Base-by-base conservation (phyloP, 2,888 invertebrate species). In the Rhogogaster chlorosoma region DNA sequence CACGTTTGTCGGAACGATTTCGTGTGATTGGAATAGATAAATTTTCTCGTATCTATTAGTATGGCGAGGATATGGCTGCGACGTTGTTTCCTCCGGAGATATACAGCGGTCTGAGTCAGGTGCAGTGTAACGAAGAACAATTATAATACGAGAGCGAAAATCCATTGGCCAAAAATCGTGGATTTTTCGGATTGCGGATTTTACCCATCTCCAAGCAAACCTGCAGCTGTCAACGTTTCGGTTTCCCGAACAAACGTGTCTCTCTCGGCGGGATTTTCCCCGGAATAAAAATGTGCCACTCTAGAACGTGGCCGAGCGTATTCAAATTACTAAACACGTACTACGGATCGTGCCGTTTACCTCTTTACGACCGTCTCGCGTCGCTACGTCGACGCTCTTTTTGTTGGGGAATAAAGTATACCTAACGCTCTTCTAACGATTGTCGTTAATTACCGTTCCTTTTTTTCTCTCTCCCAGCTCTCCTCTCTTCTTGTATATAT, bases 11-110 rank as follows among this genome's bases (percentile, higher is more conserved):
- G 32, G 80, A 53, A 32, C 22, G 32, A 53, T 49, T 26, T 6
- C 29, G 26, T 80, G 49, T 80, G 80, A 80, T 80, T 61, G 38
- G 80, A 80, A 80, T 80, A 26, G 80, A 80, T 80, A 80, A 80
- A 61, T 38, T 80, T 73, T 32, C 18, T 18, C 2, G 5, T 18
- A 26, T 57, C 80, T 61, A 57, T 12, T 80, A 2, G 38, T 57
- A 38, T 53, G 53, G 32, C n/a, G 9, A 36, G 12, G 61, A 49
- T 15, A n/a, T 61, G 9, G 7, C 26, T 0, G 5, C 36, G 57
- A 57, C 10, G 32, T 61, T 38, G 22, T 22, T 80, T 80, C 80
- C 80, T n/a, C n/a, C 38, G 36, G 6, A n/a, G 42, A 42, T 9
- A 15, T 10, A 22, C 3, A n/a, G 7, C 73, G 26, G n/a, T 38